Evolutionary conservation across 2,113 vertebrate species (phyloP), one percentile per base, ranked within the genome.

Genomic region (Halichoerus grypus): DNA sequence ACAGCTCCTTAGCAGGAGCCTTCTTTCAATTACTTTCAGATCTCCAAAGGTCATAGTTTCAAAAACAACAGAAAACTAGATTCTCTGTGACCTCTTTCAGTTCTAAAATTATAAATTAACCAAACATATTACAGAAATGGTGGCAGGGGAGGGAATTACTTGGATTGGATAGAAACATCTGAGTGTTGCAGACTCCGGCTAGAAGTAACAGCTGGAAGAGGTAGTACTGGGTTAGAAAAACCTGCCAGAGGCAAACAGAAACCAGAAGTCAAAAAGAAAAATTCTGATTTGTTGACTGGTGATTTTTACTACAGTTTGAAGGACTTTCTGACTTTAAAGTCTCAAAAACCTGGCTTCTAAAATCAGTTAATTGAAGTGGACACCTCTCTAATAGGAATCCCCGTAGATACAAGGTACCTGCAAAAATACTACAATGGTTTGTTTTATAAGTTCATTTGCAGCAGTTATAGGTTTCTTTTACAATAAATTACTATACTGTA

Each of bases 361-460:
- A 76, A 76, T 93, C 67, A 91, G 53, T 89, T 94, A 49, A 36
- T 21, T 81, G 2, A 26, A 51, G 36, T 42, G 5, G 89, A 77
- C 7, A 77, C 65, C 71, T 91, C 76, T 88, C 77, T 81, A 95
- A 79, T 12, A 94, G 11, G 18, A 94, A 55, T 79, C 94, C 94
- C 82, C 88, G 85, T 36, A 91, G 71, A 18, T 22, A 94, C 24
- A 81, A 12, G n/a, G 26, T 31, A 91, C 82, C 7, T 39, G 28
- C 21, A 57, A 95, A 95, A 51, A 93, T 16, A 33, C 5, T 11
- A 84, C 39, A 55, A 88, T 21, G 7, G 5, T 91, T 87, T 88
- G 53, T 79, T 97, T 85, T 67, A 82, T 33, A 79, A 80, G 67
- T 69, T 97, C 88, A 97, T 95, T 76, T 97, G 72, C 21, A 80